Conservation (phyloP, 2,888 invertebrate species). For the Eurytoma adleriae region DNA sequence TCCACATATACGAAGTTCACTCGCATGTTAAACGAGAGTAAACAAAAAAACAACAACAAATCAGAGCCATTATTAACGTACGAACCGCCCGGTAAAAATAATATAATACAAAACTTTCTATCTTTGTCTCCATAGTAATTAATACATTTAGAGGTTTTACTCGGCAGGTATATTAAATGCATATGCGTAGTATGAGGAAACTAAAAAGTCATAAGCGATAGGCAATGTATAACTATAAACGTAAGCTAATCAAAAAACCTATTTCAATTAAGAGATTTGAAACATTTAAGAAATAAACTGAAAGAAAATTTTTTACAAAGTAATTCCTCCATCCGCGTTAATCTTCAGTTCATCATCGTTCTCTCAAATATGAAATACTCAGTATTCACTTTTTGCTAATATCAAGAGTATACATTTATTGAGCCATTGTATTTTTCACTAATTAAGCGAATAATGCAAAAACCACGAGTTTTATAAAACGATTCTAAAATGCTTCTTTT, state of each 20-base stretch:
- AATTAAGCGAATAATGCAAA: too few species aligned
- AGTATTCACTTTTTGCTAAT: too few species aligned
- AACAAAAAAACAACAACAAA: constrained; percentile 1
- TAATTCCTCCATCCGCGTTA: constrained; percentile 7
- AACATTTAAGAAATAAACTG: constrained; percentile 10
- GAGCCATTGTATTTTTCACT: too few species aligned
- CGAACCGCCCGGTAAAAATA: constrained; percentile 43
- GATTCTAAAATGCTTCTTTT: too few species aligned
- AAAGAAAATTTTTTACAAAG: constrained; percentile 41
- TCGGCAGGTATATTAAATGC: constrained; percentile 19
- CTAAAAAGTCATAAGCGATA: not conserved
- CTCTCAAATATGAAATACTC: too few species aligned
- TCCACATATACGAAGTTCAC: constrained; percentile 41
- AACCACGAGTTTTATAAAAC: too few species aligned
- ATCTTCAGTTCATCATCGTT: too few species aligned
- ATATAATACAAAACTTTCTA: constrained; percentile 47
- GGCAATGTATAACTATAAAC: constrained; percentile 32
- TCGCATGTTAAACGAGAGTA: constrained; percentile 6
- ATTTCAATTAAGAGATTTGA: constrained; percentile 39
- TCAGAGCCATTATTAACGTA: constrained; percentile 30
- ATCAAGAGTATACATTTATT: too few species aligned
- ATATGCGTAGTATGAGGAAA: constrained; percentile 13
- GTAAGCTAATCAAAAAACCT: constrained; percentile 43
- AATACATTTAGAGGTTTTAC: constrained; percentile 47
- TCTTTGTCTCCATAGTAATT: constrained; percentile 47